These are phyloP conservation scores for Xenentodon cancila DNA, from an alignment of 2,797 vertebrate genomes.

Conservation along the genomic window DNA sequence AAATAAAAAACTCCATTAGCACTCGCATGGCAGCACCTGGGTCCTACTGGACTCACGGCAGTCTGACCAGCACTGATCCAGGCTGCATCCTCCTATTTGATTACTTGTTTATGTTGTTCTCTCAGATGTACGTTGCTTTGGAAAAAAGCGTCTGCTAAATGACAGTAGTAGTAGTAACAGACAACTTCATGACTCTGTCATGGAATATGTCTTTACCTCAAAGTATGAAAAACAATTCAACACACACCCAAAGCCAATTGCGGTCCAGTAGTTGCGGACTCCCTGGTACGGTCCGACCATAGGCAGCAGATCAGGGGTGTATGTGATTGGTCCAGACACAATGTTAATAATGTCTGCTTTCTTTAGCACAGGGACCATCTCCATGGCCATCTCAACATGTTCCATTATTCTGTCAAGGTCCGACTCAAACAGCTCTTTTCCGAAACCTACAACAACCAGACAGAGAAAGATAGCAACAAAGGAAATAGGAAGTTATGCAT, in stretches of 20 bases:
- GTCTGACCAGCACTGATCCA: too few relatives aligned
- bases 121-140: too few relatives aligned
- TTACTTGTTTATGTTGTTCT: too few relatives aligned
- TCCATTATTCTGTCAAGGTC: slow-evolving; percentile 98
- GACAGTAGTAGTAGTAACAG: too few relatives aligned
- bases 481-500: not conserved
- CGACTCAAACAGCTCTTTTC: slow-evolving; percentile 97
- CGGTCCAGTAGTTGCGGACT: slow-evolving; percentile 94
- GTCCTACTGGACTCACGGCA: too few relatives aligned
- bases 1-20: too few relatives aligned
- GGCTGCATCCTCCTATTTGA: too few relatives aligned
- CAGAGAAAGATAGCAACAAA: not conserved
- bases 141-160: too few relatives aligned
- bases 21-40: too few relatives aligned
- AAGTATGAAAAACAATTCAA: not conserved
- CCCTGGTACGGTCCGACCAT: slow-evolving; percentile 95
- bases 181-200: too few relatives aligned
- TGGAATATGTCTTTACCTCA: too few relatives aligned
- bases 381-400: slow-evolving; percentile 94
- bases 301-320: slow-evolving; percentile 95
- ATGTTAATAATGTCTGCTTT: slow-evolving; percentile 93
- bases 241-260: slow-evolving; percentile 93
- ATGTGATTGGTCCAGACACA: slow-evolving; percentile 95
- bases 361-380: slow-evolving; percentile 93
- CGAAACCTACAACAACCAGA: slow-evolving; percentile 86